A percentile compares a stretch with the other conserved stretches of the same genome.
These are phyloP conservation scores for Thereva unica DNA, from an alignment of 2,888 invertebrate species.

Conservation along the genomic window DNA sequence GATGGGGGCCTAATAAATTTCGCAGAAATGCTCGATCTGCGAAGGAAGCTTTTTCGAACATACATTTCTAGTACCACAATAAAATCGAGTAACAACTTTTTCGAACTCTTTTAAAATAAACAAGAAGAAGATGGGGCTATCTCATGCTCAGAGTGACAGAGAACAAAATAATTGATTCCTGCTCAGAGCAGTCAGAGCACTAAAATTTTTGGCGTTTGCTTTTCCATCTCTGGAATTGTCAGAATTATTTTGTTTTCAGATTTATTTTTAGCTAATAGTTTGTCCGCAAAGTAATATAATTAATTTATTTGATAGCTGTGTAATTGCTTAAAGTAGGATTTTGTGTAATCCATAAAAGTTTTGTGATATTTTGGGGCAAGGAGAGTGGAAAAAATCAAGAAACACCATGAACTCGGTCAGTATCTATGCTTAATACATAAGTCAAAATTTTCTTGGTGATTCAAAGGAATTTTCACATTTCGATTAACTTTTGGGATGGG, in stretches of 20 bases:
- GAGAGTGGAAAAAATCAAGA: background rate
- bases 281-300: slow-evolving; percentile 23
- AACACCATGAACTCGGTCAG: slow-evolving; percentile 30
- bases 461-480: slow-evolving; percentile 1
- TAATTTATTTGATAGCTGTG: background rate
- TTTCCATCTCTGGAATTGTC: slow-evolving; percentile 26
- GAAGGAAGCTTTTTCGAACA: too few relatives aligned
- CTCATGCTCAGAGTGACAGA: too few relatives aligned
- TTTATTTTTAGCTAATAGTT: slow-evolving; percentile 31
- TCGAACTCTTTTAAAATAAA: too few relatives aligned
- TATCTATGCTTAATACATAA: slow-evolving; percentile 8
- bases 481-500: background rate
- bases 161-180: too few relatives aligned
- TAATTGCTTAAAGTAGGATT: background rate
- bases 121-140: too few relatives aligned
- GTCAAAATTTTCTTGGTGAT: background rate
- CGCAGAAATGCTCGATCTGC: too few relatives aligned
- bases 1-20: too few relatives aligned
- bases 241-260: slow-evolving; percentile 32
- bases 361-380: background rate
- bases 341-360: background rate
- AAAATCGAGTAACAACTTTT: too few relatives aligned
- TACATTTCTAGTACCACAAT: too few relatives aligned
- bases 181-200: slow-evolving; percentile 4
- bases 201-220: slow-evolving; percentile 17